Evolutionary conservation across 2,797 vertebrate species (phyloP).

Genomic region (Clarias fuscus): DNA sequence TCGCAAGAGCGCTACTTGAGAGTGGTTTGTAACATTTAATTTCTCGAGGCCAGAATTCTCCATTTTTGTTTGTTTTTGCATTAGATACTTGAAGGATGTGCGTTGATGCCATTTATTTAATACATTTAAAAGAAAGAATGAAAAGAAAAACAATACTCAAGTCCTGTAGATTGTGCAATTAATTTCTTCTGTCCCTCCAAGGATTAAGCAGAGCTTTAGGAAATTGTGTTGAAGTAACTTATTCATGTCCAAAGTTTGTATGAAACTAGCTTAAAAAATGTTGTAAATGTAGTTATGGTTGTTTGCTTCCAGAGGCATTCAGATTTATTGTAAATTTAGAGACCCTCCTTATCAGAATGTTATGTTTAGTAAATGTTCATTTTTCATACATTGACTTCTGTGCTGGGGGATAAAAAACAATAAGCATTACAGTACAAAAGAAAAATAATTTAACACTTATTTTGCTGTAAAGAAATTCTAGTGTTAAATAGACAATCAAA

Average conservation of each 20-base stretch:
- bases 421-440: slow-evolving; percentile 37
- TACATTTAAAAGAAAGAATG: slow-evolving; percentile 43
- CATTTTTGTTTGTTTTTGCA: slow-evolving; percentile 19
- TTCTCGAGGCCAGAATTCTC: slow-evolving; percentile 40
- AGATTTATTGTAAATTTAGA: slow-evolving; percentile 49
- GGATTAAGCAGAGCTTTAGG: slow-evolving; percentile 56
- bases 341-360: slow-evolving; percentile 46
- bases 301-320: slow-evolving; percentile 46
- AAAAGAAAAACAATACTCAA: slow-evolving; percentile 27
- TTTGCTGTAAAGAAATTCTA: slow-evolving; percentile 50
- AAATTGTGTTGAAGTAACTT: slow-evolving; percentile 53
- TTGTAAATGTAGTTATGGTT: slow-evolving; percentile 48
- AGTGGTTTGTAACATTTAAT: slow-evolving; percentile 35
- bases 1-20: neutral
- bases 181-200: slow-evolving; percentile 46
- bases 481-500: slow-evolving; percentile 61
- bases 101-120: slow-evolving; percentile 49
- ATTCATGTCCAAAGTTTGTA: slow-evolving; percentile 56
- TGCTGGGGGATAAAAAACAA: slow-evolving; percentile 4
- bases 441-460: slow-evolving; percentile 33
- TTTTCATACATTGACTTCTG: slow-evolving; percentile 31
- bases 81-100: slow-evolving; percentile 60
- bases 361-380: slow-evolving; percentile 32
- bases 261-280: slow-evolving; percentile 42
- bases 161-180: slow-evolving; percentile 58